Percentiles rank a stretch among this genome's conserved stretches.
These are phyloP conservation scores for Schizaphis graminum DNA, from an alignment of 2,888 invertebrate genomes.

Conservation along the genomic window DNA sequence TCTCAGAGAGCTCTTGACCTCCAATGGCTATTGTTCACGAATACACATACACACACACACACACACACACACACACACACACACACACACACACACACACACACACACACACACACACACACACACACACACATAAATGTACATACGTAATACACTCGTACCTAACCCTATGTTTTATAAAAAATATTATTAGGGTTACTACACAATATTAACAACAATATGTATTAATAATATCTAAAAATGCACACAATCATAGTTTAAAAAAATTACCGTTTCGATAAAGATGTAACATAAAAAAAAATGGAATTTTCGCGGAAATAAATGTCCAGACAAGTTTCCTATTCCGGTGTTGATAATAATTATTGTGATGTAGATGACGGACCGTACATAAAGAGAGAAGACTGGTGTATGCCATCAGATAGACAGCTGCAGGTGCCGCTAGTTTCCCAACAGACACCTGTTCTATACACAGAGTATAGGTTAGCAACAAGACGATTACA, in stretches of 20 bases:
- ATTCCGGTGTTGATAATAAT: conserved; percentile 26
- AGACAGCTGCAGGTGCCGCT: conserved; percentile 31
- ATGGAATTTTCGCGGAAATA: background rate
- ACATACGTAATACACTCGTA: background rate
- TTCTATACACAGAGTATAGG: conserved; percentile 2
- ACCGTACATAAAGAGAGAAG: background rate
- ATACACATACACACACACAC: background rate
- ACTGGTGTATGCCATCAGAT: background rate
- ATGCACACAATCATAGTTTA: background rate
- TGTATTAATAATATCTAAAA: background rate
- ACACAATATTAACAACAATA: background rate
- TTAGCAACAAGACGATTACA: background rate
- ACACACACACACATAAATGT: background rate
- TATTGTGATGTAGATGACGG: background rate
- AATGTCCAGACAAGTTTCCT: background rate
- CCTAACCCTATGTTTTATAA: background rate
- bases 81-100: too few relatives aligned
- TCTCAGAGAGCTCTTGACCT: conserved; percentile 62
- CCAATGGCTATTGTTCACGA: conserved; percentile 50
- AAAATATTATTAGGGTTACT: background rate
- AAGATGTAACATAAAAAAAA: background rate
- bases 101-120: too few relatives aligned
- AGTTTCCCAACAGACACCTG: conserved; percentile 29
- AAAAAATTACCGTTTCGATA: background rate
- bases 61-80: too few relatives aligned